A percentile compares a stretch with the other conserved stretches of the same genome.
Evolutionary conservation across 2,113 vertebrate species (phyloP).

Genomic region (Pseudorasbora parva): DNA sequence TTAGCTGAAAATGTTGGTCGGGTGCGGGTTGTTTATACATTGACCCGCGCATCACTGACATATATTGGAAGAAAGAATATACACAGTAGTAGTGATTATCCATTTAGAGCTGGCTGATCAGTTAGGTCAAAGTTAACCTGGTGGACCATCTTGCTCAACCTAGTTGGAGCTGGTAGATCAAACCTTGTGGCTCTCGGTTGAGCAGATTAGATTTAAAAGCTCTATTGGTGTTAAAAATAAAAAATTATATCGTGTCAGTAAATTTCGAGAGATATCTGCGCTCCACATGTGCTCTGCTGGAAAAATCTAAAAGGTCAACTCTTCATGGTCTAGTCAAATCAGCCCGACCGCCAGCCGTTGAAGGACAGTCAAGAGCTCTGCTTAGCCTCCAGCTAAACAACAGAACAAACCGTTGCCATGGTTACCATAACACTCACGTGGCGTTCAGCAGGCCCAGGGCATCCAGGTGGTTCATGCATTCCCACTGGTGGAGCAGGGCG

Average conservation of each 20-base stretch:
- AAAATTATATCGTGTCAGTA: not conserved
- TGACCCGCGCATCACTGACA: too few species aligned
- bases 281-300: conserved; percentile 35
- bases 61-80: too few species aligned
- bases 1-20: too few species aligned
- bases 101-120: not conserved
- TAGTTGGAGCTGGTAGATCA: not conserved
- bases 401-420: not conserved
- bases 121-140: not conserved
- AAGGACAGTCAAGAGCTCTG: conserved; percentile 4
- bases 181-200: not conserved
- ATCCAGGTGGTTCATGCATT: conserved; percentile 88
- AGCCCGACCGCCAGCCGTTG: not conserved
- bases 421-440: conserved; percentile 77
- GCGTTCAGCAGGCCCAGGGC: conserved; percentile 92
- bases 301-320: conserved; percentile 4
- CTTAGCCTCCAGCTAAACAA: conserved; percentile 17
- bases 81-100: not conserved
- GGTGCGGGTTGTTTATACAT: too few species aligned
- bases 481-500: conserved; percentile 90
- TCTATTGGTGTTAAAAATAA: not conserved
- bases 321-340: conserved; percentile 41
- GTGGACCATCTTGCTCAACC: not conserved
- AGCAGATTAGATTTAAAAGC: not conserved
- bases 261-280: not conserved